Percentiles rank a stretch among this genome's conserved stretches.
phyloP scores from a whole-genome alignment of 2,888 invertebrate genomes.

The Synergus itoensis region DNA sequence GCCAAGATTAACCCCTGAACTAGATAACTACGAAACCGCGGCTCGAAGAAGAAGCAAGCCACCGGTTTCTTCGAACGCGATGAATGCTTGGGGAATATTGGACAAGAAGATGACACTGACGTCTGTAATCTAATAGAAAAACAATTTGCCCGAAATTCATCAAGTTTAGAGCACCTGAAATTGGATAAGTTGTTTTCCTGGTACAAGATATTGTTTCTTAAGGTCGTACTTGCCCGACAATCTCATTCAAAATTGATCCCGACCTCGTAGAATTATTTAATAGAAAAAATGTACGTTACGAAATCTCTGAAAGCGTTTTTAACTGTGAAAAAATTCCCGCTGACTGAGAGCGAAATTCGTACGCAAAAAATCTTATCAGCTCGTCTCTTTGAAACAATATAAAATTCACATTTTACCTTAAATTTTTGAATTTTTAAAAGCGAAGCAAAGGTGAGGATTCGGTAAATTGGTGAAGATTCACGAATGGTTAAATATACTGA shows the following conservation, averaged over 20 bases:
- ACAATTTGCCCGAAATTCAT: neutral
- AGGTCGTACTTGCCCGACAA: neutral
- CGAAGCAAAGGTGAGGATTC: no score
- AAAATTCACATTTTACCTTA: no score
- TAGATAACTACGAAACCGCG: constrained; percentile 54
- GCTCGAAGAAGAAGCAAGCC: constrained; percentile 17
- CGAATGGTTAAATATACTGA: no score
- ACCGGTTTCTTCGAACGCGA: constrained; percentile 10
- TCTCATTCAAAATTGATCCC: neutral
- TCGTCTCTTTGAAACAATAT: no score
- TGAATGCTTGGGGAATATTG: constrained; percentile 9
- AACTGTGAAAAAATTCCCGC: no score
- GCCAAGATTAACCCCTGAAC: constrained; percentile 57
- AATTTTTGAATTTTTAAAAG: no score
- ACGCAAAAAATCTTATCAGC: no score
- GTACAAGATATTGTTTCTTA: neutral
- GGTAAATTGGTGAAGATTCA: no score
- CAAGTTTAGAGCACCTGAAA: neutral
- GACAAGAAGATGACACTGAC: constrained; percentile 22
- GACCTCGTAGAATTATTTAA: neutral
- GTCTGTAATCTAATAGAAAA: constrained; percentile 16
- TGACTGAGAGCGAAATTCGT: no score
- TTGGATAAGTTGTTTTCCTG: neutral
- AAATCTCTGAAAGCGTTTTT: no score
- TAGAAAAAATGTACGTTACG: no score